Percentiles rank a stretch among this genome's conserved stretches.
Evolutionary conservation across 1,140 invertebrate genomes (phyloP).

Genomic region (Aphis gossypii): DNA sequence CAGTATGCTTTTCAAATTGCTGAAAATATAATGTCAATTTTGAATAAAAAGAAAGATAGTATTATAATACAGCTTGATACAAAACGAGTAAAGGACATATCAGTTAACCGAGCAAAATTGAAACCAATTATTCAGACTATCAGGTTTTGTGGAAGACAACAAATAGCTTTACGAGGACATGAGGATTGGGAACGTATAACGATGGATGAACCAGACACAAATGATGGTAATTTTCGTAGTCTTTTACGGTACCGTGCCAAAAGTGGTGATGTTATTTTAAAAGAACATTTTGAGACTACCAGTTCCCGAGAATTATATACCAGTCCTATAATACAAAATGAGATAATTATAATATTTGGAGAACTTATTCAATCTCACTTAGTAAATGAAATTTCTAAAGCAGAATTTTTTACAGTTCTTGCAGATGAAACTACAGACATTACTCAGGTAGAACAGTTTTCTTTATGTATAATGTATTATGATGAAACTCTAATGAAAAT

Average conservation of each 20-base stretch:
- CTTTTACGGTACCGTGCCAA: neutral
- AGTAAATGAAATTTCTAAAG: slow-evolving; percentile 55
- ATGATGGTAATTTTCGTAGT: slow-evolving; percentile 52
- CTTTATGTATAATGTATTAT: slow-evolving; percentile 59
- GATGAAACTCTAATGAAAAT: slow-evolving; percentile 44
- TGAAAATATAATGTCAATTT: too few relatives aligned
- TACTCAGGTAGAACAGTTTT: slow-evolving; percentile 59
- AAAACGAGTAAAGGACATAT: too few relatives aligned
- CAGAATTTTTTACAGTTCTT: slow-evolving; percentile 56
- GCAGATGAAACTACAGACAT: slow-evolving; percentile 59
- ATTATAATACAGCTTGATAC: too few relatives aligned
- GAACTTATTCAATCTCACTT: slow-evolving; percentile 58
- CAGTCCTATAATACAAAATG: slow-evolving; percentile 59
- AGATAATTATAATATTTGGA: slow-evolving; percentile 59
- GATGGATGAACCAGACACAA: slow-evolving; percentile 45
- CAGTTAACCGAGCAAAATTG: neutral
- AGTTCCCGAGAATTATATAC: neutral
- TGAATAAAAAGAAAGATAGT: too few relatives aligned
- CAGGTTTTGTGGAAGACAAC: neutral
- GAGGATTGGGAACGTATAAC: slow-evolving; percentile 13
- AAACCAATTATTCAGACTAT: slow-evolving; percentile 20
- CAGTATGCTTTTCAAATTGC: too few relatives aligned
- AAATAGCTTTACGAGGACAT: slow-evolving; percentile 24
- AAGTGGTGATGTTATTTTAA: slow-evolving; percentile 37
- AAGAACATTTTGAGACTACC: neutral